phyloP scores from a whole-genome alignment of 2,888 invertebrate genomes.

The Eupithecia centaureata region DNA sequence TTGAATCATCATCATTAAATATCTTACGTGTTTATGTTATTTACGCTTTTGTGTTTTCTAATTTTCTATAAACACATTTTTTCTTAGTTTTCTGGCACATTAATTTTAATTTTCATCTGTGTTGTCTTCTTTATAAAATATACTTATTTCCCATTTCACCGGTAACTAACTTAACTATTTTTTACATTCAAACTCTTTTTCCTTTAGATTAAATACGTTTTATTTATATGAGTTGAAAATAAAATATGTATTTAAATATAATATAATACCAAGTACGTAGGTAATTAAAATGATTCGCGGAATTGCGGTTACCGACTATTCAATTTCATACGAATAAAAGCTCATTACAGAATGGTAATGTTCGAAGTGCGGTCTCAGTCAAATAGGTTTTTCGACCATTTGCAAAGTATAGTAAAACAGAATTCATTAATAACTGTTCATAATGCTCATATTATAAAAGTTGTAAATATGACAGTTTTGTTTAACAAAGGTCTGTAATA shows the following conservation, averaged over 20 bases:
- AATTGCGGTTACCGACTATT: constrained; percentile 25
- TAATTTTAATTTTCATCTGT: not conserved
- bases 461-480: too few species aligned
- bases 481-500: too few species aligned
- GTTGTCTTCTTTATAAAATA: not conserved
- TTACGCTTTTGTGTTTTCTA: not conserved
- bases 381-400: constrained; percentile 1
- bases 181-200: not conserved
- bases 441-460: not conserved
- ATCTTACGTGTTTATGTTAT: not conserved
- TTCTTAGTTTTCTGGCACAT: not conserved
- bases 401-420: not conserved
- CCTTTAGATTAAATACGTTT: too few species aligned
- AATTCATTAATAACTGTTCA: not conserved
- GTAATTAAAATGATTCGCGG: constrained; percentile 21
- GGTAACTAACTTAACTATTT: not conserved
- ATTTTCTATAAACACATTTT: not conserved
- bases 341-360: constrained; percentile 59
- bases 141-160: not conserved
- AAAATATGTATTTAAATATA: too few species aligned
- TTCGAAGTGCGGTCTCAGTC: constrained; percentile 15
- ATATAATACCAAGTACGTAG: not conserved
- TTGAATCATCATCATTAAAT: too few species aligned
- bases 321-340: constrained; percentile 51
- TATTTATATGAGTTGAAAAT: too few species aligned